A percentile compares a stretch with the other conserved stretches of the same genome.
phyloP scores from a whole-genome alignment of 2,113 vertebrate species.

The Plestiodon gilberti region DNA sequence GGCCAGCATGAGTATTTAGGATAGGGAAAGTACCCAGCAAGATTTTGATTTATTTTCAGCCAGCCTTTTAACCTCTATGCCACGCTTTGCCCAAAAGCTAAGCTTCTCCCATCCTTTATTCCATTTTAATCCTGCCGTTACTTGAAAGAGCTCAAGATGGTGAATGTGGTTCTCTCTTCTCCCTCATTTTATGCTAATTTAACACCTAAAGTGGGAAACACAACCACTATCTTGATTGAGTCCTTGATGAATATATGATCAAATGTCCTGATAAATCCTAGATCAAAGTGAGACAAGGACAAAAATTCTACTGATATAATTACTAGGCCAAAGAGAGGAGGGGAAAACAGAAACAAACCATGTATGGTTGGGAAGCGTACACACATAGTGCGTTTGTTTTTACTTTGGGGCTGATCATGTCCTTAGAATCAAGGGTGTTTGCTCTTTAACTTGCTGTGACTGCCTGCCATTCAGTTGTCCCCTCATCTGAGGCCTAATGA shows the following conservation, averaged over 20 bases:
- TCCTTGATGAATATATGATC: not conserved
- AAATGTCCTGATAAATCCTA: not conserved
- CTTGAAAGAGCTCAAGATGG: too few relatives aligned
- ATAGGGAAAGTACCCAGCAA: too few relatives aligned
- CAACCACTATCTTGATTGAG: not conserved
- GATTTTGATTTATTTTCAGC: too few relatives aligned
- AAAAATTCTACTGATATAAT: not conserved
- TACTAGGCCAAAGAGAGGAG: not conserved
- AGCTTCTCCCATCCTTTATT: too few relatives aligned
- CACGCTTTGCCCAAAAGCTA: too few relatives aligned
- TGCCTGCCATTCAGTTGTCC: not conserved
- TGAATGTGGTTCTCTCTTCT: too few relatives aligned
- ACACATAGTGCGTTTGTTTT: not conserved
- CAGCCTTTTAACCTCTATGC: too few relatives aligned
- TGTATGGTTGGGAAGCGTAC: too few relatives aligned
- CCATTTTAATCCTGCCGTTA: too few relatives aligned
- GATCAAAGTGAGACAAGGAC: not conserved
- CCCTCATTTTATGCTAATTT: too few relatives aligned
- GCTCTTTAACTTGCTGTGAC: not conserved
- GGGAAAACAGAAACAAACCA: not conserved
- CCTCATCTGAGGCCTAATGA: too few relatives aligned
- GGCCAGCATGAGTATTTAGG: too few relatives aligned
- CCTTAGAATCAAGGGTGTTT: not conserved
- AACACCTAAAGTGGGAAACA: not conserved
- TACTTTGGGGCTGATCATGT: not conserved